These are phyloP conservation scores for Noctua pronuba DNA, from an alignment of 2,888 invertebrate species.

Conservation along the genomic window DNA sequence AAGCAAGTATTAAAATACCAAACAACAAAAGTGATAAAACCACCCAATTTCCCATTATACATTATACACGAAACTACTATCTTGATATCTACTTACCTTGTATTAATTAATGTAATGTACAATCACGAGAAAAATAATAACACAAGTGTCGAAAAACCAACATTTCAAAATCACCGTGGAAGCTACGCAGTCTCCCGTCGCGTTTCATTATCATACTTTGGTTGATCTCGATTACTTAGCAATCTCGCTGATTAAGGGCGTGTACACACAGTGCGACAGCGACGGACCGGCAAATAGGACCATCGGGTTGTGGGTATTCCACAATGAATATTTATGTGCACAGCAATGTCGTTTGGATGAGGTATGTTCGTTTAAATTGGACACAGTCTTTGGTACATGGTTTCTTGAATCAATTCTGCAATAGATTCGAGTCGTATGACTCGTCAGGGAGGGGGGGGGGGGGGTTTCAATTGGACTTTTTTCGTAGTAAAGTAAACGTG, in stretches of 20 bases:
- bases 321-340: conserved; percentile 84
- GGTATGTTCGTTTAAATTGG: conserved; percentile 66
- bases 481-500: not conserved
- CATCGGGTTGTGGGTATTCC: conserved; percentile 75
- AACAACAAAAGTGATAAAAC: not conserved
- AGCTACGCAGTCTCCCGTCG: conserved; percentile 69
- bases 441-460: too few species aligned
- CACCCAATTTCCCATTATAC: not conserved
- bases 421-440: not conserved
- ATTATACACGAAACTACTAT: not conserved
- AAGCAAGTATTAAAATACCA: not conserved
- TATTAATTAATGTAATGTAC: not conserved
- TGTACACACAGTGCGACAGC: conserved; percentile 73
- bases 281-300: conserved; percentile 86
- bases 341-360: conserved; percentile 77
- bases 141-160: conserved; percentile 16
- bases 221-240: conserved; percentile 82
- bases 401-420: conserved; percentile 20
- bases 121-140: not conserved
- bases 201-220: conserved; percentile 83
- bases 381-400: conserved; percentile 61
- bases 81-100: not conserved
- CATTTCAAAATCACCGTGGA: conserved; percentile 70
- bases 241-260: conserved; percentile 86
- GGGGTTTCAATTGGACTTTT: not conserved